Percentiles rank a stretch among this genome's conserved stretches.
Conservation (phyloP, 1,140 invertebrate genomes). For the Euglossa dilemma region DNA sequence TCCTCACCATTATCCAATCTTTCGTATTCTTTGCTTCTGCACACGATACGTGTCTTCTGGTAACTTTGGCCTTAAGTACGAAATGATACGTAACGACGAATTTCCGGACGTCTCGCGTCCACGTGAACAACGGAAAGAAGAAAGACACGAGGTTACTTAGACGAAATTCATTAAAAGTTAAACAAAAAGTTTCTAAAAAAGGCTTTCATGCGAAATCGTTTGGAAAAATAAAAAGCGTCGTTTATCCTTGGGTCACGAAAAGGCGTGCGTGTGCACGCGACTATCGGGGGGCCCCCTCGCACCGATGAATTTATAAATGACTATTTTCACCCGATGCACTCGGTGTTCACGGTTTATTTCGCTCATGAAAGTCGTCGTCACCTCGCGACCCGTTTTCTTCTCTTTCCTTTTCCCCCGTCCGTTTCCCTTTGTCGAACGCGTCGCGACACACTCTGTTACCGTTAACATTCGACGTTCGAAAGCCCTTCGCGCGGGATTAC, state of each 20-base stretch:
- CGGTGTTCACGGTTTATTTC: slow-evolving; percentile 10
- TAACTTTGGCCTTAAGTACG: neutral
- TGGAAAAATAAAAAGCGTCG: neutral
- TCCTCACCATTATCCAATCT: neutral
- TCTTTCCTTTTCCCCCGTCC: neutral
- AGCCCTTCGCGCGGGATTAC: slow-evolving; percentile 8
- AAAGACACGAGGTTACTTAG: neutral
- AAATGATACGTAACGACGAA: neutral
- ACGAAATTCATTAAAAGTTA: neutral
- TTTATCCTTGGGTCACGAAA: neutral
- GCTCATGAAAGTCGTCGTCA: neutral
- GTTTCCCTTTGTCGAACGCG: neutral
- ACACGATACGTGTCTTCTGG: neutral
- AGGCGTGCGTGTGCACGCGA: neutral
- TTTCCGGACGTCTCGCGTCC: neutral
- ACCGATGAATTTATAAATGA: slow-evolving; percentile 12
- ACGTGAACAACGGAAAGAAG: neutral
- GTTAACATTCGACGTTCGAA: slow-evolving; percentile 4
- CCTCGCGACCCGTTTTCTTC: neutral
- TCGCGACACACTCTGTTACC: neutral
- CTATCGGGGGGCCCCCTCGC: neutral
- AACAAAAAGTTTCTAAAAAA: slow-evolving; percentile 13
- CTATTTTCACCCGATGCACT: neutral
- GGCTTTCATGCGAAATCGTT: neutral
- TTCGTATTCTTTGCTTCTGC: neutral